A percentile compares a stretch with the other conserved stretches of the same genome.
Evolutionary conservation across 2,888 invertebrate genomes (phyloP).

Genomic region (Nymphalis polychloros): DNA sequence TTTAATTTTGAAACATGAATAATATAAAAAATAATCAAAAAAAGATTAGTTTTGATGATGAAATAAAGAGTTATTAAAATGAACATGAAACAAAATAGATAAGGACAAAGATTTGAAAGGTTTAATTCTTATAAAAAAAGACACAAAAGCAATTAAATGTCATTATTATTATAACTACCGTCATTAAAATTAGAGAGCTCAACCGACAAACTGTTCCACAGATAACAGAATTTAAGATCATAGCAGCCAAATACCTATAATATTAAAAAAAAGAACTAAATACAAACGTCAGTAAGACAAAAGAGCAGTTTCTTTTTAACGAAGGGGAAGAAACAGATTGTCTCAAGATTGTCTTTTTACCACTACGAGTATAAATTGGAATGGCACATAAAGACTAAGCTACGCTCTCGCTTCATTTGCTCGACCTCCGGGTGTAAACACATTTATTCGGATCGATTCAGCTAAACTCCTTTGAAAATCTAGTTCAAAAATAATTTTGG

Average conservation of each 20-base stretch:
- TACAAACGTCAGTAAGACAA: slow-evolving; percentile 7
- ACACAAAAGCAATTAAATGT: no score
- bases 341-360: slow-evolving; percentile 32
- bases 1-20: no score
- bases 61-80: no score
- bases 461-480: background rate
- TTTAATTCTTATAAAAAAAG: no score
- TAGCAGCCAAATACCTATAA: background rate
- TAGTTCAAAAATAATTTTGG: background rate
- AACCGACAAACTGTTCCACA: background rate
- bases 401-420: slow-evolving; percentile 33
- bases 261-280: slow-evolving; percentile 1
- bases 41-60: no score
- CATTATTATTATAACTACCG: no score
- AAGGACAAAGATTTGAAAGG: no score
- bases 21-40: no score
- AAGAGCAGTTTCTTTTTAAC: slow-evolving; percentile 17
- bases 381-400: slow-evolving; percentile 36
- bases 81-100: no score
- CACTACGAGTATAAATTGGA: slow-evolving; percentile 33
- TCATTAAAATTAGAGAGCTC: no score
- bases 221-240: background rate
- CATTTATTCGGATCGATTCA: slow-evolving; percentile 26
- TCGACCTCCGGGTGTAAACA: slow-evolving; percentile 30
- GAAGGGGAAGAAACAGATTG: slow-evolving; percentile 28